phyloP scores from a whole-genome alignment of 2,797 vertebrate species.

The Podargus strigoides region DNA sequence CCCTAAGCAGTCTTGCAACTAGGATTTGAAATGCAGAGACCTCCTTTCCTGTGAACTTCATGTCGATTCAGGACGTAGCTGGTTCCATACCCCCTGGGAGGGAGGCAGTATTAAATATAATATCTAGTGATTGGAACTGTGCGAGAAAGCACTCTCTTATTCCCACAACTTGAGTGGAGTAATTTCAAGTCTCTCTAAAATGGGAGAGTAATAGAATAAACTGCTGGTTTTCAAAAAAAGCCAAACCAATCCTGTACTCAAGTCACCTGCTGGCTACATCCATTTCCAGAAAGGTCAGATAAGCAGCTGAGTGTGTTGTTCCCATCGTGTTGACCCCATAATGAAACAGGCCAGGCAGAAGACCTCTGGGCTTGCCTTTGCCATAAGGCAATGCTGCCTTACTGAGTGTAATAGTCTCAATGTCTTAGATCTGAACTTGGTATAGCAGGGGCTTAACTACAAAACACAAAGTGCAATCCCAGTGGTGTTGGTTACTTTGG shows the following conservation, averaged over 20 bases:
- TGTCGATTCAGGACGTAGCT: neutral
- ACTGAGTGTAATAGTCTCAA: neutral
- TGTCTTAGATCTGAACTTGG: neutral
- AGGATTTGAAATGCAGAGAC: neutral
- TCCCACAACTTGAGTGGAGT: neutral
- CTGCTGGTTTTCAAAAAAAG: neutral
- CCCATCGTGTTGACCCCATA: neutral
- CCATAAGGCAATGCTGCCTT: neutral
- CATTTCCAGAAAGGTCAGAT: neutral
- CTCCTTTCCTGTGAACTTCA: neutral
- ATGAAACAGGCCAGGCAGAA: neutral
- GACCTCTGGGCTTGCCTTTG: neutral
- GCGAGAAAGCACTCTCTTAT: neutral
- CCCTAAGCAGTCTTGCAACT: neutral
- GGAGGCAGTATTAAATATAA: neutral
- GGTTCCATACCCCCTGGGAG: neutral
- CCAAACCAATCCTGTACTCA: neutral
- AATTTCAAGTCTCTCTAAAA: slow-evolving; percentile 2
- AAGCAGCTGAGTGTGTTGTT: neutral
- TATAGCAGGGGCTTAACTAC: neutral
- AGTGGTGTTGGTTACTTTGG: neutral
- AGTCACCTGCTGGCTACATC: neutral
- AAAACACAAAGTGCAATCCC: neutral
- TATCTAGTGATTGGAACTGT: neutral
- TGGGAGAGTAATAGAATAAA: neutral